Evolutionary conservation across 2,113 vertebrate species (phyloP).

Genomic region (Pleuronectes platessa): DNA sequence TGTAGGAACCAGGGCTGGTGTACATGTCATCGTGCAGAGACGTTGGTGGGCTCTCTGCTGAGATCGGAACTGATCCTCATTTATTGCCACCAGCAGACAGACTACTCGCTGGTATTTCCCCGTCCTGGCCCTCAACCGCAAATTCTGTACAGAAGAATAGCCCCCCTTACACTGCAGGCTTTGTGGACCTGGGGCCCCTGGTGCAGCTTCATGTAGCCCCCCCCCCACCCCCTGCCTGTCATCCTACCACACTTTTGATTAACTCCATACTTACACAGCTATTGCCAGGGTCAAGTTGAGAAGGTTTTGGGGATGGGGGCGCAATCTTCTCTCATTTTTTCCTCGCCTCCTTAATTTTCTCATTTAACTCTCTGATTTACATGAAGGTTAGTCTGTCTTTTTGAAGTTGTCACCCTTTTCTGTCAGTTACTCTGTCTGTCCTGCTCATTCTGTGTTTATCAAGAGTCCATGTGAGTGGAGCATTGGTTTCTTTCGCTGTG

Average conservation of each 20-base stretch:
- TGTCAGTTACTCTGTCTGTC: slow-evolving; percentile 6
- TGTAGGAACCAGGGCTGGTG: slow-evolving; percentile 13
- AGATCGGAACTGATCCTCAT: slow-evolving; percentile 54
- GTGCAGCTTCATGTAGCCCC: slow-evolving; percentile 51
- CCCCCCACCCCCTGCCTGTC: slow-evolving; percentile 64
- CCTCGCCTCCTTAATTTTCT: neutral
- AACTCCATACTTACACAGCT: slow-evolving; percentile 71
- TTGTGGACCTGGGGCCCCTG: slow-evolving; percentile 66
- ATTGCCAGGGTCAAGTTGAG: slow-evolving; percentile 63
- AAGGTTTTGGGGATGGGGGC: slow-evolving; percentile 22
- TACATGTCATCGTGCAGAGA: slow-evolving; percentile 42
- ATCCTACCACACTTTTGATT: slow-evolving; percentile 77
- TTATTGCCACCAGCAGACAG: slow-evolving; percentile 66
- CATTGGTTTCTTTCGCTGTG: slow-evolving; percentile 4
- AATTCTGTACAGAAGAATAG: slow-evolving; percentile 14
- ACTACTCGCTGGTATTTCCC: slow-evolving; percentile 22
- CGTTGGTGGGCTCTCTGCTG: slow-evolving; percentile 45
- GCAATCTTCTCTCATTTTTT: slow-evolving; percentile 39
- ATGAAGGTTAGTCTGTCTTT: slow-evolving; percentile 10
- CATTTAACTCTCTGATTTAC: slow-evolving; percentile 12
- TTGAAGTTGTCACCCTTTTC: slow-evolving; percentile 21
- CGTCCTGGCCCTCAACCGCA: slow-evolving; percentile 2
- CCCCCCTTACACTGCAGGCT: slow-evolving; percentile 55
- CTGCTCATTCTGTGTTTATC: slow-evolving; percentile 13
- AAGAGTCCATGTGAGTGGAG: slow-evolving; percentile 2